These are phyloP conservation scores for Polyommatus icarus DNA, from an alignment of 2,888 invertebrate genomes.

Conservation along the genomic window DNA sequence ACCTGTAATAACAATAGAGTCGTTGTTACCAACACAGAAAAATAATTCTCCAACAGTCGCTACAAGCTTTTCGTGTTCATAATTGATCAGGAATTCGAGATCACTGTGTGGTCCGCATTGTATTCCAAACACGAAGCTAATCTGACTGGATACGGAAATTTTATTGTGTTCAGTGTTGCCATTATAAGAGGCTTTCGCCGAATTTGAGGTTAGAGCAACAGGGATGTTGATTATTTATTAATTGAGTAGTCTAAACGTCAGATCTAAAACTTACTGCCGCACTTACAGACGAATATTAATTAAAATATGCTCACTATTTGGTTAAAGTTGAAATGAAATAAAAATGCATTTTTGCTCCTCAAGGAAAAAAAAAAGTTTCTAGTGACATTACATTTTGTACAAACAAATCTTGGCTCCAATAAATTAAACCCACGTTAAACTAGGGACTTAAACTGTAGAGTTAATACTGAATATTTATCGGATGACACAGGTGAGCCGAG, in stretches of 20 bases:
- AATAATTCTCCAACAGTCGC: background rate
- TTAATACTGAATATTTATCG: conserved; percentile 35
- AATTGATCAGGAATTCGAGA: conserved; percentile 26
- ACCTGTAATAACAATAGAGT: background rate
- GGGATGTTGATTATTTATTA: background rate
- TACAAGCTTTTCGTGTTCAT: background rate
- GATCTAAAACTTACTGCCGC: too few relatives aligned
- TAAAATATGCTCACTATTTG: too few relatives aligned
- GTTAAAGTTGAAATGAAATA: too few relatives aligned
- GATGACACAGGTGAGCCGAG: conserved; percentile 37
- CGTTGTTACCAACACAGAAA: background rate
- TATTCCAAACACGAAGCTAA: conserved; percentile 44
- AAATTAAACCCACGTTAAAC: background rate
- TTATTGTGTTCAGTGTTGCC: conserved; percentile 42
- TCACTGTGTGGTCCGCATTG: conserved; percentile 31
- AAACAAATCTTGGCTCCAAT: background rate
- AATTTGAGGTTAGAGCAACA: background rate
- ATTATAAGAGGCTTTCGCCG: conserved; percentile 12
- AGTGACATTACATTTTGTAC: background rate
- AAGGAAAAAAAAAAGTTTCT: too few relatives aligned
- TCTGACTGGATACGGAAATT: conserved; percentile 41
- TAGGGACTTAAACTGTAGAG: background rate
- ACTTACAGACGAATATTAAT: too few relatives aligned
- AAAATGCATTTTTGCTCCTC: too few relatives aligned
- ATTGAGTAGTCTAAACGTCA: too few relatives aligned